Base-by-base conservation (phyloP, 2,113 vertebrate genomes). In the Platysternon megacephalum region DNA sequence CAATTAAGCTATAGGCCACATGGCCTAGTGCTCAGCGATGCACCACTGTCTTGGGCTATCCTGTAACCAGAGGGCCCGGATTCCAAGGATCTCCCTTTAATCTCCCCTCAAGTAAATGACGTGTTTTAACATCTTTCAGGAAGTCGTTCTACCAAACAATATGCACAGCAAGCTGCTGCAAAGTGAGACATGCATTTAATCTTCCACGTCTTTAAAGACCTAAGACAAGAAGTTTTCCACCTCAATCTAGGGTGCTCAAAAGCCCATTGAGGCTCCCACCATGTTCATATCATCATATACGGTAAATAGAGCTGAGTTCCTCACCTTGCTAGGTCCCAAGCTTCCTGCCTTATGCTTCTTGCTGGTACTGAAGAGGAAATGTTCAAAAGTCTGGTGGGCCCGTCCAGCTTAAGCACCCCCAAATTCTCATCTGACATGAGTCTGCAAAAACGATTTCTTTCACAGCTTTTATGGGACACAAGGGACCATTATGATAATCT, bases 181-280 rank as follows among this genome's bases (percentile, higher is more conserved):
- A 88, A 96, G 94, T 97, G 97, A 97, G 96, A 97, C 96, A 97
- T 96, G 94, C 92, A 87, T 89, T 96, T 84, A 96, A 89, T 96
- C 96, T 91, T 94, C 94, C 94, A 91, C 93, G 95, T 96, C 90
- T 97, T 97, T 8, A 0, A 49, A 89, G 96, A 95, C 91, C 85
- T 85, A 91, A 93, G 91, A 94, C 61, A 95, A 1, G 79, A 96
- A 86, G 89, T 68, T 85, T 91, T 95, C 95, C 95, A 90, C 90
- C 93, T 87, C 88, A 92, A 81, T 0, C 93, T 79, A 12, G 83
- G 94, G 93, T 92, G 95, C 96, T 93, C 2, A 1, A 7, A 82
- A 90, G 88, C 88, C 95, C 79, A 56, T n/a, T 6, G 0, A 1
- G 72, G 51, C 51, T 95, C 21, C 52, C 44, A 92, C 93, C 72